Evolutionary conservation across 2,797 vertebrate genomes (phyloP).

Genomic region (Acipenser ruthenus): DNA sequence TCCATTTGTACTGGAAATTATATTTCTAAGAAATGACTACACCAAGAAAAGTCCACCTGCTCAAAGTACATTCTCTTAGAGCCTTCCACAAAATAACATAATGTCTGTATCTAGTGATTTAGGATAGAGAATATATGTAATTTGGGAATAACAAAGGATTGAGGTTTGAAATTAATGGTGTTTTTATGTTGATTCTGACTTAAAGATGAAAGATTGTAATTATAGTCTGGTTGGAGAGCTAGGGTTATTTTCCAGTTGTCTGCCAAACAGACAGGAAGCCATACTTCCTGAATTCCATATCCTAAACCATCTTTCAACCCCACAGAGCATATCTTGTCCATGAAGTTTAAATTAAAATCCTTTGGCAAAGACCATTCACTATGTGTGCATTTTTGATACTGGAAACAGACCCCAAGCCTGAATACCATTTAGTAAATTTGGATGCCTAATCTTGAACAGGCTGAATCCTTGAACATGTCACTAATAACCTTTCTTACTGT

Average conservation of each 20-base stretch:
- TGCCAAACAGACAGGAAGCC: constrained; percentile 2
- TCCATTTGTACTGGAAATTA: too few relatives aligned
- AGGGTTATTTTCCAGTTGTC: not conserved
- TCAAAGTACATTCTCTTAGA: too few relatives aligned
- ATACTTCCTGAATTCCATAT: constrained; percentile 17
- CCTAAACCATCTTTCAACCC: constrained; percentile 14
- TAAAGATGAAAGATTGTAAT: constrained; percentile 2
- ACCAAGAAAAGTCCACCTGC: too few relatives aligned
- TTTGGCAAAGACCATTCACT: constrained; percentile 6
- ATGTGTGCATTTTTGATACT: constrained; percentile 3
- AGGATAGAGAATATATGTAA: not conserved
- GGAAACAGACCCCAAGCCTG: not conserved
- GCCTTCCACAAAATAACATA: too few relatives aligned
- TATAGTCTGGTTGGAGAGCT: not conserved
- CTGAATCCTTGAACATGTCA: constrained; percentile 59
- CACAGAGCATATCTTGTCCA: constrained; percentile 4
- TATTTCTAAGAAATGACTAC: too few relatives aligned
- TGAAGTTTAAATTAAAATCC: constrained; percentile 15
- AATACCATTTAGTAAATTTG: not conserved
- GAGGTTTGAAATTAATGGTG: constrained; percentile 14
- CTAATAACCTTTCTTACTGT: constrained; percentile 60
- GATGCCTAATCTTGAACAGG: constrained; percentile 54
- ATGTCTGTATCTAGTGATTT: too few relatives aligned
- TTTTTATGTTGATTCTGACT: not conserved
- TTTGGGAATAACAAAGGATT: constrained; percentile 16